Base-by-base conservation (phyloP, 2,797 vertebrate species). In the Macropodus opercularis region DNA sequence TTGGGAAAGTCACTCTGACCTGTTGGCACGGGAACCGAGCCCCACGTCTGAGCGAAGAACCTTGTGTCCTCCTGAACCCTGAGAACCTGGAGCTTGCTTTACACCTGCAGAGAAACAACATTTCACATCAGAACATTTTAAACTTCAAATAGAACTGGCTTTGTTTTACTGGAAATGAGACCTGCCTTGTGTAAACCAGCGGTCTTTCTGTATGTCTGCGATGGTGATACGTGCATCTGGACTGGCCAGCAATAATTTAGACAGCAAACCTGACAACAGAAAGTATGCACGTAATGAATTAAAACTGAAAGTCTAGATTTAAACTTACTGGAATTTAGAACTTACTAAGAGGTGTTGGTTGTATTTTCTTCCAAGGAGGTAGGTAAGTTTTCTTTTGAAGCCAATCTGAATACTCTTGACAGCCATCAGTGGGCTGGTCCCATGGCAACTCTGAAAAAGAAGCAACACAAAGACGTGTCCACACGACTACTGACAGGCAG, bases 341-440 rank as follows among this genome's bases (percentile, higher is more conserved):
- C 77, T 87, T 87, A 98, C 97, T 93, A 14, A 98, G 87, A 18
- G 96, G 95, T 12, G 91, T 69, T 0, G 96, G 94, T 77, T 95
- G 93, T 1, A 99, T 95, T 90, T 99, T 98, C 75, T 96, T 98
- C 97, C 97, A 99, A 3, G 97, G 97, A 3, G 94, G 80, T 18
- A 98, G 86, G 79, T 96, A 98, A 0, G 92, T 95, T 83, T 96
- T 98, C 81, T 90, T 94, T 74, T 97, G 94, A 61, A 96, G 93
- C 97, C 97, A 99, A 67, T 99, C 96, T 3, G 92, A 91, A 80
- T 96, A 98, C 24, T 99, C 97, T 75, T 97, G 96, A 84, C 96
- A 99, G 84, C 85, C 94, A 39, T 96, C 94, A 18, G 87, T 94
- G 34, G 97, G 96, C 78, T 98, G 96, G 86, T 99, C 97, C 97